These are phyloP conservation scores for Nycticebus coucang DNA, from an alignment of 2,113 vertebrate species.

Conservation along the genomic window DNA sequence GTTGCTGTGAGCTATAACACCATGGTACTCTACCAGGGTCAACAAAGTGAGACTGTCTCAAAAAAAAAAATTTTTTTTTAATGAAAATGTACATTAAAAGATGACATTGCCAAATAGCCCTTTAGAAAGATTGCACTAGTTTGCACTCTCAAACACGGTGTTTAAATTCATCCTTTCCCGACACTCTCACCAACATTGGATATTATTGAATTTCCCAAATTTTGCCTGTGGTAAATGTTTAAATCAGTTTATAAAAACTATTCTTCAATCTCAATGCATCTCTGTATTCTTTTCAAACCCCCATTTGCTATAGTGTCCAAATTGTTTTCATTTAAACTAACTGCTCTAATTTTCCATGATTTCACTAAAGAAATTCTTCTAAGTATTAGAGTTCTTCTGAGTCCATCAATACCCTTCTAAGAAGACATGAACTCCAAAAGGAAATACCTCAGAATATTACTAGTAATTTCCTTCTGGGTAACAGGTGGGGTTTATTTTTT, in stretches of 20 bases:
- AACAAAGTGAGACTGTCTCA: too few relatives aligned
- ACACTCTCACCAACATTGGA: background rate
- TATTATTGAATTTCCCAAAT: background rate
- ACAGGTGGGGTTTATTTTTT: background rate
- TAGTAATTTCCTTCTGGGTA: background rate
- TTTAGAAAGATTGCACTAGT: background rate
- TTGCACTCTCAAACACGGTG: background rate
- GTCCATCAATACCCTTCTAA: conserved; percentile 33
- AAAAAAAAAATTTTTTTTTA: too few relatives aligned
- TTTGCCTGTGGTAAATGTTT: background rate
- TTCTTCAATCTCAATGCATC: background rate
- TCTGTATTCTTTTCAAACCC: background rate
- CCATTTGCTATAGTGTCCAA: background rate
- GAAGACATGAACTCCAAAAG: background rate
- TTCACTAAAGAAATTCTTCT: conserved; percentile 43
- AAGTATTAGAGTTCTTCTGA: background rate
- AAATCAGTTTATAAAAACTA: conserved; percentile 7
- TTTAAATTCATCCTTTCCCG: background rate
- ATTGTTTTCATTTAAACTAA: background rate
- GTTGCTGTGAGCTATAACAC: too few relatives aligned
- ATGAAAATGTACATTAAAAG: background rate
- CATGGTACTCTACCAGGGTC: too few relatives aligned
- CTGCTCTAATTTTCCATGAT: conserved; percentile 34
- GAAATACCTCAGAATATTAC: background rate
- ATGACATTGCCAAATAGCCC: background rate